Evolutionary conservation across 2,888 invertebrate genomes (phyloP), one percentile per base, ranked within the genome.

Genomic region (Arrhopalites spinosus): DNA sequence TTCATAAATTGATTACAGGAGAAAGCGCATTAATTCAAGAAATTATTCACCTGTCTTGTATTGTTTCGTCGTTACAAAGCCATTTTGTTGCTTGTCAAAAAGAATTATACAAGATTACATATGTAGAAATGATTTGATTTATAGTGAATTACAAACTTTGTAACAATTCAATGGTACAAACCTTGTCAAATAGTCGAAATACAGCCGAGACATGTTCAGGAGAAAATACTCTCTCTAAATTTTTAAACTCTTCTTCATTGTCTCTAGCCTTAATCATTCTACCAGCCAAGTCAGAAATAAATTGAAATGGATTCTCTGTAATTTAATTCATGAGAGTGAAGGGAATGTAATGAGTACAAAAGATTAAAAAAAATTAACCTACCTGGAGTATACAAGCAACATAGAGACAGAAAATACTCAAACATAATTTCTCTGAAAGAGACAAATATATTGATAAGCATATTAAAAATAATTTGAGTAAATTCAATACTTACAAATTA

Each of bases 1-100:
- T 36, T 36, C 36, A 36, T n/a, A n/a, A n/a, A n/a, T n/a, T n/a
- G n/a, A n/a, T n/a, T n/a, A n/a, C n/a, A n/a, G n/a, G n/a, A n/a
- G n/a, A n/a, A n/a, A n/a, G n/a, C n/a, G n/a, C n/a, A n/a, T n/a
- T n/a, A n/a, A n/a, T n/a, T n/a, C n/a, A n/a, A n/a, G n/a, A 53
- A n/a, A n/a, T 3, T 20, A 1, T 7, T 43, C 27, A 74, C 74
- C 74, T 20, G 53, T 74, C 68, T 74, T 74, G 30, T 74, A 74
- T 36, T 74, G 74, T n/a, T 13, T 27, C 17, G 29, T 36, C 11
- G 56, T 59, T 5, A 74, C 68, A 25, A 36, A 68, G 23, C 74
- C 74, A 36, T 74, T 74, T 68, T 68, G 56, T 29, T 73, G 59
- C 29, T 73, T 76, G 47, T 76, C 76, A 25, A 76, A 63, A 1